Evolutionary conservation across 2,888 invertebrate species (phyloP), one percentile per base, ranked within the genome.

Genomic region (Hydrotaea diabolus): DNA sequence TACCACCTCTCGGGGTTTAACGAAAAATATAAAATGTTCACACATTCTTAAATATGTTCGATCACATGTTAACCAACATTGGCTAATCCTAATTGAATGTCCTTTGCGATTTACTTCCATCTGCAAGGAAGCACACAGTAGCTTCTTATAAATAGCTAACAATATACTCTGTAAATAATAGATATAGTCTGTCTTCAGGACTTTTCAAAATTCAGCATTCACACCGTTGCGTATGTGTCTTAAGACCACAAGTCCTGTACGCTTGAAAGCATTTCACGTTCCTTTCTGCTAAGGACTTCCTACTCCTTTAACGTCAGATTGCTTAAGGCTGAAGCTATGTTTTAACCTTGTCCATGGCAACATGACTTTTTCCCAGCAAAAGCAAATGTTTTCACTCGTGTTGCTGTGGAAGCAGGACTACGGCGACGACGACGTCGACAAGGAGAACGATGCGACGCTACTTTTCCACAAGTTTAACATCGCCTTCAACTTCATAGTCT

Each of bases 401-500:
- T 59, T 31, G 59, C 26, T 59, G 59, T 17, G n/a, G n/a, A n/a
- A n/a, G n/a, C n/a, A n/a, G n/a, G n/a, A 59, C 4, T 59, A 26
- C 59, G 11, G 55, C 49, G 49, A 17, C 4, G 21, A n/a, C n/a
- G n/a, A n/a, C n/a, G n/a, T n/a, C n/a, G n/a, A n/a, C n/a, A n/a
- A n/a, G n/a, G n/a, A n/a, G n/a, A n/a, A 31, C 26, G 26, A 13
- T 26, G 26, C 59, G 59, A 15, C 4, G 23, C 4, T 57, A 57
- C 36, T 64, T 39, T n/a, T 36, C 17, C 21, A 43, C 21, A 39
- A 66, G 66, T 66, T 66, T 43, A 66, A 19, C 36, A 21, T 66
- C 66, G 66, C 66, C 64, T 66, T 66, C 66, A 66, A 66, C 66
- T 66, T 66, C 43, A 66, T 43, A 19, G 43, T 59, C 59, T 57